These are phyloP conservation scores for Epinotia bilunana DNA, from an alignment of 2,888 invertebrate genomes.

Conservation along the genomic window DNA sequence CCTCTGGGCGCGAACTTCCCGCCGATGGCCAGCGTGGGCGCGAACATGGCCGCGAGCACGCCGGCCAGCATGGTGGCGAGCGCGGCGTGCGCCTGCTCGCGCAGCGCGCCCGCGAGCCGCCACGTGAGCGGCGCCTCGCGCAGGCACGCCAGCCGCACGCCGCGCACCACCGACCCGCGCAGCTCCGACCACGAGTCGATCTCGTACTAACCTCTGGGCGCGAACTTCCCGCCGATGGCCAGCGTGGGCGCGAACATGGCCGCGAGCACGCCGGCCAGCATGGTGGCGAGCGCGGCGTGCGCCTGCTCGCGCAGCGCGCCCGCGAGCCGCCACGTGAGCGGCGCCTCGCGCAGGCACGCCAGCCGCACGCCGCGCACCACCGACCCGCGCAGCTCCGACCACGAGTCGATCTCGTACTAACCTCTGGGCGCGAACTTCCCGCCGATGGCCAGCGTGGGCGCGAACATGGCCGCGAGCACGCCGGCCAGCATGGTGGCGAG, in stretches of 20 bases:
- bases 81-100: slow-evolving; percentile 68
- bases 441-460: slow-evolving; percentile 48
- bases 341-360: slow-evolving; percentile 43
- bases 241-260: slow-evolving; percentile 48
- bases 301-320: slow-evolving; percentile 50
- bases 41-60: slow-evolving; percentile 56
- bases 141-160: slow-evolving; percentile 56
- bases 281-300: slow-evolving; percentile 72
- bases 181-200: slow-evolving; percentile 74
- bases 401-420: slow-evolving; percentile 24
- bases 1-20: slow-evolving; percentile 27
- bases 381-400: slow-evolving; percentile 76
- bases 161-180: slow-evolving; percentile 64
- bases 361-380: slow-evolving; percentile 66
- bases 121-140: slow-evolving; percentile 48
- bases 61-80: slow-evolving; percentile 66
- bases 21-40: slow-evolving; percentile 48
- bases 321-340: slow-evolving; percentile 58
- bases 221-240: slow-evolving; percentile 44
- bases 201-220: slow-evolving; percentile 12
- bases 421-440: slow-evolving; percentile 27
- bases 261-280: slow-evolving; percentile 65
- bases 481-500: slow-evolving; percentile 66
- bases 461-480: slow-evolving; percentile 56
- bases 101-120: slow-evolving; percentile 58